Evolutionary conservation across 2,113 vertebrate genomes (phyloP).

Genomic region (Xiphorhynchus elegans): DNA sequence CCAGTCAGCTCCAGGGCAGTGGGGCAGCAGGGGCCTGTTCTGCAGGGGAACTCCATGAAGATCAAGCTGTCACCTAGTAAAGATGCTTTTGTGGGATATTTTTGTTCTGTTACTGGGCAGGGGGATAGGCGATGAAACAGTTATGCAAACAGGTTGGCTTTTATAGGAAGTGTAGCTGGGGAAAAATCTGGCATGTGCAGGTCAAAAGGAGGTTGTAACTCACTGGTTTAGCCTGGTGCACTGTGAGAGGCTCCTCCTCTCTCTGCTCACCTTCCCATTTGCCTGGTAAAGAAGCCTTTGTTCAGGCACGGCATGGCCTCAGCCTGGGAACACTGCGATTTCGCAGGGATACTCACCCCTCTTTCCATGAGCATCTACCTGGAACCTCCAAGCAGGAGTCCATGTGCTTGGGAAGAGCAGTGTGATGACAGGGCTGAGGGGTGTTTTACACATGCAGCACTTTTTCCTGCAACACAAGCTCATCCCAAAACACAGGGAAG

Average conservation of each 20-base stretch:
- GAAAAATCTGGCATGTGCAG: neutral
- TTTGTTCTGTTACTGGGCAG: neutral
- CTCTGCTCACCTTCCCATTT: neutral
- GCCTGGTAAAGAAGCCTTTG: neutral
- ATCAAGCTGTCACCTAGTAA: neutral
- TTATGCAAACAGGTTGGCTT: neutral
- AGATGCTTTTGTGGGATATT: accelerated
- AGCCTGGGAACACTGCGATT: neutral
- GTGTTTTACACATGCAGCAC: neutral
- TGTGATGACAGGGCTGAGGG: accelerated
- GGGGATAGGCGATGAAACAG: neutral
- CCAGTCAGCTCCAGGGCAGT: neutral
- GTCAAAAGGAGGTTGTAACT: neutral
- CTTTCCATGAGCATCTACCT: neutral
- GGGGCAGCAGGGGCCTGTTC: neutral
- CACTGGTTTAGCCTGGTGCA: neutral
- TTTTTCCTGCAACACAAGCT: neutral
- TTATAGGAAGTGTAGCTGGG: neutral
- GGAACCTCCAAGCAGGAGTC: neutral
- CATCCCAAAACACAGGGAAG: accelerated
- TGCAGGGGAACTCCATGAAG: neutral
- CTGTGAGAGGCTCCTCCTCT: neutral
- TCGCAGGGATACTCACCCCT: accelerated
- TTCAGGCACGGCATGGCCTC: neutral
- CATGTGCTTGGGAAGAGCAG: accelerated